Conservation (phyloP, 2,888 invertebrate species). For the Trissolcus japonicus region DNA sequence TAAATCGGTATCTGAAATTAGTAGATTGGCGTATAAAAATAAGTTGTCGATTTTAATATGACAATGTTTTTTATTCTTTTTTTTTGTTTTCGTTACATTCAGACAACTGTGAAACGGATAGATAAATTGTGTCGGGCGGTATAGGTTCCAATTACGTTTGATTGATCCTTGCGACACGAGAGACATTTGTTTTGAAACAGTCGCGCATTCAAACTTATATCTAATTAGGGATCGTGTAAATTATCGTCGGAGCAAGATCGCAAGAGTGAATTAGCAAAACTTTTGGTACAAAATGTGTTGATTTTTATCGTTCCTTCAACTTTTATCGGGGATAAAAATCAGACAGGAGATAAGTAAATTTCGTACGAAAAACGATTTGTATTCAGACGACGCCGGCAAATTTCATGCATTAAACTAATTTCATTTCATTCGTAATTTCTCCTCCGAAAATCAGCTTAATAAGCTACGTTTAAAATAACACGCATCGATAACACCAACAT, state of each 20-base stretch:
- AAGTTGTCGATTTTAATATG: not conserved
- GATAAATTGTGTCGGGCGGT: not conserved
- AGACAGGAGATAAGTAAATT: constrained; percentile 8
- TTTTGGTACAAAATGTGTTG: constrained; percentile 3
- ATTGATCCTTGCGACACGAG: constrained; percentile 1
- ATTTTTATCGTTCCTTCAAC: constrained; percentile 4
- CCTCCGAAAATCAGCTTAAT: too few species aligned
- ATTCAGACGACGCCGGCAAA: not conserved
- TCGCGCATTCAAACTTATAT: constrained; percentile 7
- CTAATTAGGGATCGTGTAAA: constrained; percentile 27
- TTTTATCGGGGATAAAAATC: constrained; percentile 13
- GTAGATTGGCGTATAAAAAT: too few species aligned
- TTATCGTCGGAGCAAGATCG: constrained; percentile 9
- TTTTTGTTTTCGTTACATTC: too few species aligned
- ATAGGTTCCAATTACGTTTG: constrained; percentile 20
- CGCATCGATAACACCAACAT: too few species aligned
- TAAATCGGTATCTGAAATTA: not conserved
- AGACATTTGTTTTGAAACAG: constrained; percentile 14
- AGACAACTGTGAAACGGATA: not conserved
- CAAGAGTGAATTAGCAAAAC: not conserved
- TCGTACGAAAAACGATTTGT: not conserved
- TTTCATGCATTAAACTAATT: not conserved
- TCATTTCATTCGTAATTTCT: too few species aligned
- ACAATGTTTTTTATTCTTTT: too few species aligned
- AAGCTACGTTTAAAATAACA: too few species aligned